Conservation (phyloP, 1,140 invertebrate species). For the Trachymyrmex septentrionalis region DNA sequence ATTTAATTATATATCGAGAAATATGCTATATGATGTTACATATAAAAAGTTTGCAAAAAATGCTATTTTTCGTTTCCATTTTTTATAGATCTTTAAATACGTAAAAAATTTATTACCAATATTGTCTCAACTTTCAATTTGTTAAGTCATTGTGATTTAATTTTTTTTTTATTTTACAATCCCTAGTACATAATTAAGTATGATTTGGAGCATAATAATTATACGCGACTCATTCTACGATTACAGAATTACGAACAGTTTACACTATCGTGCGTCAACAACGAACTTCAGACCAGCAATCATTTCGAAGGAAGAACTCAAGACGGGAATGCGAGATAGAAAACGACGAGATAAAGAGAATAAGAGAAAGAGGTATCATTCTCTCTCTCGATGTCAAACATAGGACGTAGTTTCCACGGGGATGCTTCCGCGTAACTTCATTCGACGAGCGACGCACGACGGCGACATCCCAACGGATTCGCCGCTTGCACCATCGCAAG, state of each 20-base stretch:
- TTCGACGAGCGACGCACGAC: constrained; percentile 27
- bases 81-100: not conserved
- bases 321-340: constrained; percentile 26
- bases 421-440: constrained; percentile 50
- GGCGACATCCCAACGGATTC: constrained; percentile 34
- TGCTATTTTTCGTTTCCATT: not conserved
- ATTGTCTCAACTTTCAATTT: not conserved
- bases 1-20: not conserved
- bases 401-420: constrained; percentile 27
- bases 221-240: not conserved
- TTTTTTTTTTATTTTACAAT: not conserved
- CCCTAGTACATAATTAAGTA: not conserved
- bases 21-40: not conserved
- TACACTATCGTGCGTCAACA: not conserved
- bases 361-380: not conserved
- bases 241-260: not conserved
- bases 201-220: not conserved
- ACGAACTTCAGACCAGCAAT: not conserved
- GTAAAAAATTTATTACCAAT: not conserved
- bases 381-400: not conserved
- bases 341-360: not conserved
- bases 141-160: not conserved
- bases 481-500: constrained; percentile 29
- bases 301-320: constrained; percentile 8
- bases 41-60: not conserved